phyloP scores from a whole-genome alignment of 1,140 invertebrate species.

The Phenacoccus solenopsis region DNA sequence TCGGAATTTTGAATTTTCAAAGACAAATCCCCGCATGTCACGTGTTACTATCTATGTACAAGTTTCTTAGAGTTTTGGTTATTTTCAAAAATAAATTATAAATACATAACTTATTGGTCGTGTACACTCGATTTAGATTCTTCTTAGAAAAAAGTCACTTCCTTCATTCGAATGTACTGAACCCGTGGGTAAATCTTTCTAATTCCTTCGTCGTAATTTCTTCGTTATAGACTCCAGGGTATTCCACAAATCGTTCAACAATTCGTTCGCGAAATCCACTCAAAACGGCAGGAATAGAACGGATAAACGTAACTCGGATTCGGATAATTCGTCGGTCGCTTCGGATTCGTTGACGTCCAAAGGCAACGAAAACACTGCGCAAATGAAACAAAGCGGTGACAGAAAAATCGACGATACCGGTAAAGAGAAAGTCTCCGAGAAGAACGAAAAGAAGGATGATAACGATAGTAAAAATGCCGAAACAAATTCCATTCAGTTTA shows the following conservation, averaged over 20 bases:
- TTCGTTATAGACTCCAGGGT: background rate
- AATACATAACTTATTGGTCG: too few species aligned
- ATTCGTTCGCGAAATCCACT: background rate
- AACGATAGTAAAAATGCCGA: background rate
- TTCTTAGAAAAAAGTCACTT: too few species aligned
- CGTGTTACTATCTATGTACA: too few species aligned
- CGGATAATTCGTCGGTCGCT: background rate
- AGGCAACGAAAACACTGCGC: background rate
- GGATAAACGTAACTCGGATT: background rate
- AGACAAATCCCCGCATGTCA: too few species aligned
- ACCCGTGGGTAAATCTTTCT: too few species aligned
- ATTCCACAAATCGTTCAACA: background rate
- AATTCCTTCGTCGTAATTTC: too few species aligned
- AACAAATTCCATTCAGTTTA: background rate
- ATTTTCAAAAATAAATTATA: too few species aligned
- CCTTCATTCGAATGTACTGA: too few species aligned
- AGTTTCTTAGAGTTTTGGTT: too few species aligned
- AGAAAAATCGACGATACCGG: background rate
- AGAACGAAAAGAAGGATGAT: background rate
- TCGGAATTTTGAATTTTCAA: too few species aligned
- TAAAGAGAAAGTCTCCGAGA: background rate
- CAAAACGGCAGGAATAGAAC: background rate
- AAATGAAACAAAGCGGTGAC: background rate
- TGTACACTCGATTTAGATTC: too few species aligned
- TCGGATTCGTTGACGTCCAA: background rate